Base-by-base conservation (phyloP, 2,113 vertebrate species). In the Panthera uncia region DNA sequence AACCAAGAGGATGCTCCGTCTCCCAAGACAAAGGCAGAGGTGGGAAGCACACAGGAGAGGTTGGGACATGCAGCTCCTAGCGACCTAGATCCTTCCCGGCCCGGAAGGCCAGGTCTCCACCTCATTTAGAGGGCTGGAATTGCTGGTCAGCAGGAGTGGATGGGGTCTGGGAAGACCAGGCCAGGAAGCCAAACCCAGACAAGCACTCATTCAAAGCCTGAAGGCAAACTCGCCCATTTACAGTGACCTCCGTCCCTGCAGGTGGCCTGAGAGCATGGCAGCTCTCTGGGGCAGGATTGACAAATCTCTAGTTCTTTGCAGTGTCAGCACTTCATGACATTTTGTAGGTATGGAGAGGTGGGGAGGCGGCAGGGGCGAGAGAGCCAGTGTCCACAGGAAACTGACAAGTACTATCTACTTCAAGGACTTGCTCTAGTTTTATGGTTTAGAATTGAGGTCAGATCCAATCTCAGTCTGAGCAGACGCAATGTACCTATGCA, bases 361-460 rank as follows among this genome's bases (percentile, higher is more conserved):
- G 38, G 27, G 23, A 48, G 19, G 66, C 25, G 65, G 31, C 4
- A 5, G 27, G 3, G 38, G 23, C 14, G 13, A 83, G 36, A 63
- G 48, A 29, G 45, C 23, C 11, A 23, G 3, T 12, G 7, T 41
- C 23, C 29, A 61, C 71, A 68, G 9, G 45, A n/a, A 31, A 52
- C 11, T 14, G 89, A 36, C 14, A 48, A 63, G 21, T 27, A 65
- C 4, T 33, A 52, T 57, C 81, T 55, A 16, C 74, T 66, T 65
- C 1, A 9, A 78, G 8, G 36, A 36, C 36, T 69, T 41, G 29
- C 65, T 95, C 73, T 69, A 66, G 79, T 38, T 78, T 80, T 69
- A 66, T 66, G 31, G 68, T 95, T 83, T 45, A 94, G 81, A 94
- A 92, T 29, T 88, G 61, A 97, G 38, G 76, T 94, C 78, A 93